These are phyloP conservation scores for Atherinosoma microstoma DNA, from an alignment of 2,797 vertebrate genomes.

Conservation along the genomic window DNA sequence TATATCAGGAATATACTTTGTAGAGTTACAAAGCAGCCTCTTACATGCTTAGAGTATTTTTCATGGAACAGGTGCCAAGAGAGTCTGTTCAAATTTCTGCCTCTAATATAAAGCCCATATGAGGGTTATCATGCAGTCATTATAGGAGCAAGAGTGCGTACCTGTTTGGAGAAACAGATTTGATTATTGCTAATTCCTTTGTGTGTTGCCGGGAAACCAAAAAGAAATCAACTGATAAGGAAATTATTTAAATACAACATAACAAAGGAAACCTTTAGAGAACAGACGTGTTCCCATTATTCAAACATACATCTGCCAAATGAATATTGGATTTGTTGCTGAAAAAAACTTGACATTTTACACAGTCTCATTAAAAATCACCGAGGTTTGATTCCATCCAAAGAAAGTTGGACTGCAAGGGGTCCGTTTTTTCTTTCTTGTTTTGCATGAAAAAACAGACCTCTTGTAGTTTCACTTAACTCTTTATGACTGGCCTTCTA, in stretches of 20 bases:
- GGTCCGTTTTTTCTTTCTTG: neutral
- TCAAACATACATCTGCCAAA: slow-evolving; percentile 7
- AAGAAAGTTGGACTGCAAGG: neutral
- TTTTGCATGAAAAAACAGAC: neutral
- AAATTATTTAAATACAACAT: slow-evolving; percentile 39
- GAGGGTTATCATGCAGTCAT: slow-evolving; percentile 39
- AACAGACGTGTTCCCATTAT: slow-evolving; percentile 14
- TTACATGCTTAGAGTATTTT: slow-evolving; percentile 41
- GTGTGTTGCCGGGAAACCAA: slow-evolving; percentile 9
- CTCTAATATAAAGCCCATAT: slow-evolving; percentile 66
- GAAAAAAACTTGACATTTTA: neutral
- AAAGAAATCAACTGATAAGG: slow-evolving; percentile 15
- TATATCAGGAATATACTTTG: slow-evolving; percentile 55
- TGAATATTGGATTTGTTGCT: slow-evolving; percentile 16
- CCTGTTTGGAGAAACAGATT: slow-evolving; percentile 34
- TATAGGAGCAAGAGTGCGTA: slow-evolving; percentile 22
- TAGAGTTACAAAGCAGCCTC: slow-evolving; percentile 58
- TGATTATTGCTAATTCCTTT: slow-evolving; percentile 34
- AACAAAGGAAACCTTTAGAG: slow-evolving; percentile 14
- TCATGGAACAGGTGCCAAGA: slow-evolving; percentile 76
- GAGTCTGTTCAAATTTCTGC: slow-evolving; percentile 53
- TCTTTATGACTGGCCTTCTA: neutral
- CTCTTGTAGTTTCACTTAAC: neutral
- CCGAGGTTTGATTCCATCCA: slow-evolving; percentile 8
- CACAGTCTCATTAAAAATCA: slow-evolving; percentile 27